Conservation (phyloP, 2,797 vertebrate genomes). For the Decapterus maruadsi region DNA sequence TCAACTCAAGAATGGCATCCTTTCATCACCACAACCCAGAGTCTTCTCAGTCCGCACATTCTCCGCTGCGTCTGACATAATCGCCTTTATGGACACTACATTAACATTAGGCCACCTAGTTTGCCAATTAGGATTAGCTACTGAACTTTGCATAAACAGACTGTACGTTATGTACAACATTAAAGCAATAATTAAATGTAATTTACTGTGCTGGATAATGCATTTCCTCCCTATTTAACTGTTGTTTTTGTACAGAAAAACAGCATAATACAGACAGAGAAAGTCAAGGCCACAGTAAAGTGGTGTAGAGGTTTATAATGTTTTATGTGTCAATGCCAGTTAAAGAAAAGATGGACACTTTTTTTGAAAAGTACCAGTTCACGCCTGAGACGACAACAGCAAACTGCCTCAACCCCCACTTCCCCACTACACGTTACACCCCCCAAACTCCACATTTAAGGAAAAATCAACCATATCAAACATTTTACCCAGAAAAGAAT, state of each 20-base stretch:
- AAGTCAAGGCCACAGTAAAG: not conserved
- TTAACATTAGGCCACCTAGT: slow-evolving; percentile 8
- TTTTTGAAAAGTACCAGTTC: too few relatives aligned
- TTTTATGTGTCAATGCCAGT: too few relatives aligned
- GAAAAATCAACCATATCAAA: too few relatives aligned
- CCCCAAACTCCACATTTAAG: too few relatives aligned
- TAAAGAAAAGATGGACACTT: too few relatives aligned
- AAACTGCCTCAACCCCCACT: too few relatives aligned
- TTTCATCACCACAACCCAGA: slow-evolving; percentile 9
- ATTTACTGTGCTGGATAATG: not conserved
- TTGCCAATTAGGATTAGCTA: slow-evolving; percentile 5
- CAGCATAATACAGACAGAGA: not conserved
- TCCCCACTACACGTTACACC: too few relatives aligned
- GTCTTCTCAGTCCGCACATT: not conserved
- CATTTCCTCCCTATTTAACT: not conserved
- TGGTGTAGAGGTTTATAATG: not conserved
- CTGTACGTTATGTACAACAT: not conserved
- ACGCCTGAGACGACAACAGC: too few relatives aligned
- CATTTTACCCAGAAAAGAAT: too few relatives aligned
- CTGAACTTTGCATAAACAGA: not conserved
- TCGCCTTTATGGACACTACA: slow-evolving; percentile 11
- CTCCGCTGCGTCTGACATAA: not conserved
- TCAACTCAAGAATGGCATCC: not conserved
- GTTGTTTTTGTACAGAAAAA: not conserved
- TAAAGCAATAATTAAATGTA: not conserved